A percentile compares a stretch with the other conserved stretches of the same genome.
These are phyloP conservation scores for Carassius carassius DNA, from an alignment of 2,113 vertebrate genomes.

Conservation along the genomic window DNA sequence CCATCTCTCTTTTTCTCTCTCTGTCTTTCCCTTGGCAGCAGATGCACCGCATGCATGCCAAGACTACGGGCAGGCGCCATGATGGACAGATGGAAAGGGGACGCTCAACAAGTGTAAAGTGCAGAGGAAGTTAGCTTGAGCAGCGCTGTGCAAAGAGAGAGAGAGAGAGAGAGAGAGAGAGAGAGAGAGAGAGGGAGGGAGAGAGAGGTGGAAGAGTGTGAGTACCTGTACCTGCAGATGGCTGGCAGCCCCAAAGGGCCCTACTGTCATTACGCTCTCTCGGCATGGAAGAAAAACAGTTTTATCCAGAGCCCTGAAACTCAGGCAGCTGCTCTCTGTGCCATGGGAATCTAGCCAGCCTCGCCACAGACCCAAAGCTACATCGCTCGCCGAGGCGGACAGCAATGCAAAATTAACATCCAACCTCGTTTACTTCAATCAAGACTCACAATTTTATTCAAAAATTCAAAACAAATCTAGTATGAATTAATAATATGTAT, in stretches of 20 bases:
- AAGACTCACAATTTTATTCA: background rate
- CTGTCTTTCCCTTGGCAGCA: slow-evolving; percentile 46
- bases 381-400: background rate
- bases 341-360: slow-evolving; percentile 24
- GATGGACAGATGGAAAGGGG: slow-evolving; percentile 58
- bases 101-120: slow-evolving; percentile 58
- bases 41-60: slow-evolving; percentile 48
- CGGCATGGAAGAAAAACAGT: slow-evolving; percentile 63
- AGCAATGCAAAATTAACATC: slow-evolving; percentile 8
- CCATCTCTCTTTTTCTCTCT: slow-evolving; percentile 21
- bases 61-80: slow-evolving; percentile 31
- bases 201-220: slow-evolving; percentile 27
- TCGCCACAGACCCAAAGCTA: background rate
- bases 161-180: slow-evolving; percentile 8
- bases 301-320: slow-evolving; percentile 53
- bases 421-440: background rate
- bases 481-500: no score
- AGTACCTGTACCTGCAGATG: slow-evolving; percentile 75
- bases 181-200: slow-evolving; percentile 8
- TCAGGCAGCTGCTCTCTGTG: slow-evolving; percentile 41
- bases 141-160: background rate
- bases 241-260: slow-evolving; percentile 65
- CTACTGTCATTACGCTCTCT: slow-evolving; percentile 65
- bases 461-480: background rate
- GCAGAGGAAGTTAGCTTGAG: slow-evolving; percentile 32